A percentile compares a stretch with the other conserved stretches of the same genome.
These are phyloP conservation scores for Liopterus haemorrhoidalis DNA, from an alignment of 2,888 invertebrate species.

Conservation along the genomic window DNA sequence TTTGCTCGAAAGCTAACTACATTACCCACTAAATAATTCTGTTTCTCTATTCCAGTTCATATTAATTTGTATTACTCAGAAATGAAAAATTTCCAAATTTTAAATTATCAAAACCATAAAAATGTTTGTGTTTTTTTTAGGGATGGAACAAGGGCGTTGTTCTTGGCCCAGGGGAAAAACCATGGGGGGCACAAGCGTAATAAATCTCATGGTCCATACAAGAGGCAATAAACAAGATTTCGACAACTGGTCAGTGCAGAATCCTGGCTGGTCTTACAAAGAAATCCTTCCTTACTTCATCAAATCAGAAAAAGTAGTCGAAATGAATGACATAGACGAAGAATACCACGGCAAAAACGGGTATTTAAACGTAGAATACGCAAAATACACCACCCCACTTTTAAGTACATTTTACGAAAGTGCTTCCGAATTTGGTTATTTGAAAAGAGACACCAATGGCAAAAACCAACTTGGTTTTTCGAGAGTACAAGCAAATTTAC, in stretches of 20 bases:
- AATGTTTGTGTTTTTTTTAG: slow-evolving; percentile 47
- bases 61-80: too few species aligned
- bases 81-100: background rate
- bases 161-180: slow-evolving; percentile 73
- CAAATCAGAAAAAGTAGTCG: slow-evolving; percentile 67
- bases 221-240: slow-evolving; percentile 78
- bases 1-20: too few species aligned
- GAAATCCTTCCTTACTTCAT: slow-evolving; percentile 71
- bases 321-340: slow-evolving; percentile 54
- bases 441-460: slow-evolving; percentile 66
- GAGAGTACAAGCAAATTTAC: slow-evolving; percentile 63
- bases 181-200: slow-evolving; percentile 74
- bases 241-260: slow-evolving; percentile 73
- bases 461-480: slow-evolving; percentile 60
- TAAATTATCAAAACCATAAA: slow-evolving; percentile 33
- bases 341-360: slow-evolving; percentile 63
- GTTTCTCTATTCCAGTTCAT: background rate
- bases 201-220: slow-evolving; percentile 80
- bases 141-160: slow-evolving; percentile 52
- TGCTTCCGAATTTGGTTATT: slow-evolving; percentile 63
- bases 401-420: slow-evolving; percentile 60
- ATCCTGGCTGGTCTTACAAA: slow-evolving; percentile 71
- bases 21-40: too few species aligned
- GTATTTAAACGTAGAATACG: slow-evolving; percentile 61
- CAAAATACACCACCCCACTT: slow-evolving; percentile 59